Percentiles rank a stretch among this genome's conserved stretches.
These are phyloP conservation scores for Rhyacichthys aspro DNA, from an alignment of 2,797 vertebrate genomes.

Conservation along the genomic window DNA sequence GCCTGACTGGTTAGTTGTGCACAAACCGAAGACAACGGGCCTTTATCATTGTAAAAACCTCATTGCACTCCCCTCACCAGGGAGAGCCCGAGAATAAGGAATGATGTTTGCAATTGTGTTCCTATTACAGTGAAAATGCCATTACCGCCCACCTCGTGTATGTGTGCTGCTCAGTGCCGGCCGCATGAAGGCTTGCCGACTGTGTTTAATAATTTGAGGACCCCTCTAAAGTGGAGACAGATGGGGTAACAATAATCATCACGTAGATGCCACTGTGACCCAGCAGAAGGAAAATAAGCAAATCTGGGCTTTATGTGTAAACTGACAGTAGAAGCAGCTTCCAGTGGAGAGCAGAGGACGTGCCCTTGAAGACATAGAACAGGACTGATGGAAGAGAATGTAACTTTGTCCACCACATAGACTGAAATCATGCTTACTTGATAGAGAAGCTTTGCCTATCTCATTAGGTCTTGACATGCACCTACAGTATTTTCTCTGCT, in stretches of 20 bases:
- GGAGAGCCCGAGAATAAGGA: constrained; percentile 27
- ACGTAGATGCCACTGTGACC: constrained; percentile 35
- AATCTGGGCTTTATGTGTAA: constrained; percentile 23
- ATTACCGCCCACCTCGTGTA: constrained; percentile 49
- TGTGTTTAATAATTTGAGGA: constrained; percentile 57
- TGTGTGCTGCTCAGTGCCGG: constrained; percentile 39
- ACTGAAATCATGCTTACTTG: neutral
- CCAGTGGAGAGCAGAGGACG: constrained; percentile 5
- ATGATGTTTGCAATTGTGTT: constrained; percentile 55
- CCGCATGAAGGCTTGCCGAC: constrained; percentile 40
- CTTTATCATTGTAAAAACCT: constrained; percentile 40
- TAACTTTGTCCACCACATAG: constrained; percentile 1
- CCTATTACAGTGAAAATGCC: constrained; percentile 53
- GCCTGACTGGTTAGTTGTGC: constrained; percentile 39
- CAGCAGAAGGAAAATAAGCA: constrained; percentile 40
- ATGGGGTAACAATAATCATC: constrained; percentile 46
- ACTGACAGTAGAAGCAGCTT: constrained; percentile 16
- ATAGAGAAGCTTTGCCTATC: neutral
- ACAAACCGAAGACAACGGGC: constrained; percentile 39
- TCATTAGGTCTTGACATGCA: constrained; percentile 3
- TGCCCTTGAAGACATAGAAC: constrained; percentile 24
- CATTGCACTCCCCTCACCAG: constrained; percentile 10
- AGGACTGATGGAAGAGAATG: constrained; percentile 37
- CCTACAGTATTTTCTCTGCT: constrained; percentile 14
- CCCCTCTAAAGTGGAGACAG: constrained; percentile 54